These are phyloP conservation scores for Hypotaenidia philippensis DNA, from an alignment of 2,797 vertebrate species.

Conservation along the genomic window DNA sequence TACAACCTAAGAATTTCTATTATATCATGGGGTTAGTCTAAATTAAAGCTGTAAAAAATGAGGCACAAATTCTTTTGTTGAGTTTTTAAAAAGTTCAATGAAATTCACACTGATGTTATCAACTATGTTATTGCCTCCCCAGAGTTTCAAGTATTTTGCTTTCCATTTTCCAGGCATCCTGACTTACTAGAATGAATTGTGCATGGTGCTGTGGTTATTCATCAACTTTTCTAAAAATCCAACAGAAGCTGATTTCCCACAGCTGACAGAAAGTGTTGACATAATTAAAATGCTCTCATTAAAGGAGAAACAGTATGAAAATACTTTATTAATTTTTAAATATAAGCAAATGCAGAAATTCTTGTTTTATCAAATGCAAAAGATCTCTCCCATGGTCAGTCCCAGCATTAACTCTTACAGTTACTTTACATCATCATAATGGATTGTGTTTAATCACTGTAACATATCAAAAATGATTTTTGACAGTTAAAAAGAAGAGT, in stretches of 20 bases:
- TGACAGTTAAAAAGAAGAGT: neutral
- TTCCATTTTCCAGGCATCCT: neutral
- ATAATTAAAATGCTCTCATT: neutral
- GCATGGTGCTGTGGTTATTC: neutral
- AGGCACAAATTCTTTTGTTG: neutral
- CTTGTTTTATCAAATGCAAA: neutral
- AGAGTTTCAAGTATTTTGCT: neutral
- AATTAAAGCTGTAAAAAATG: neutral
- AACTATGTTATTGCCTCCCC: neutral
- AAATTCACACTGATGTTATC: neutral
- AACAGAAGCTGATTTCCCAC: neutral
- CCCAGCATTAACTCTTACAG: neutral
- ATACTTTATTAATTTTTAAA: slow-evolving; percentile 13
- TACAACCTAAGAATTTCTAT: neutral
- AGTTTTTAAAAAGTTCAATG: neutral
- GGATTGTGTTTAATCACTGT: neutral
- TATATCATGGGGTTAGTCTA: neutral
- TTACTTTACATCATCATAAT: neutral
- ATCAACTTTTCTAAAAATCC: neutral
- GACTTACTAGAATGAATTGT: neutral
- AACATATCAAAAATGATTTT: neutral
- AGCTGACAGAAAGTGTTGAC: neutral
- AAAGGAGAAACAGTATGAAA: neutral
- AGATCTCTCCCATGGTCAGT: neutral
- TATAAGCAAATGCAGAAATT: too few species aligned